A percentile compares a stretch with the other conserved stretches of the same genome.
These are phyloP conservation scores for Trichoplusia ni DNA, from an alignment of 1,140 invertebrate genomes.

Conservation along the genomic window DNA sequence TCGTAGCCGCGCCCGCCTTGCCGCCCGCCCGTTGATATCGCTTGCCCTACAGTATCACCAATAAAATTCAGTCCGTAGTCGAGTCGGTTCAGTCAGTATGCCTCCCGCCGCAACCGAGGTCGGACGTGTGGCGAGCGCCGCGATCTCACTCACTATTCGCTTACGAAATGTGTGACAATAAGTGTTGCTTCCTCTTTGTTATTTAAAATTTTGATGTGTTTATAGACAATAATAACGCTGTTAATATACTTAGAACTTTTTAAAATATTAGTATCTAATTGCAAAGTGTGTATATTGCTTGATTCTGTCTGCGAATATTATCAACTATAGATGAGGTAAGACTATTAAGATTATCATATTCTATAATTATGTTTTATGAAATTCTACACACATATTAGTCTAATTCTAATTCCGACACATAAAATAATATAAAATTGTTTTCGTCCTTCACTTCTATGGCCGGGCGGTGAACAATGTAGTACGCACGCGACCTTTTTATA, in stretches of 20 bases:
- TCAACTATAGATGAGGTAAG: constrained; percentile 23
- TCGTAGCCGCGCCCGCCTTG: constrained; percentile 47
- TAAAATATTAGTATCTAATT: neutral
- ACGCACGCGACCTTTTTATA: constrained; percentile 17
- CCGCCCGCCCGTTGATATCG: constrained; percentile 34
- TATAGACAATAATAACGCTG: constrained; percentile 36
- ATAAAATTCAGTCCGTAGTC: constrained; percentile 33
- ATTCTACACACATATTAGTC: neutral
- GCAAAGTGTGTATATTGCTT: constrained; percentile 19
- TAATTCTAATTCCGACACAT: neutral
- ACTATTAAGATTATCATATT: constrained; percentile 3
- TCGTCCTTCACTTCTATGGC: constrained; percentile 19
- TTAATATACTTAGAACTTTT: constrained; percentile 25
- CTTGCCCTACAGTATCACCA: constrained; percentile 32
- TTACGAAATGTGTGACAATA: constrained; percentile 80
- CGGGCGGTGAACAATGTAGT: constrained; percentile 8
- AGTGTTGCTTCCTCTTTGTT: constrained; percentile 78
- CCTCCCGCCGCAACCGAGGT: constrained; percentile 49
- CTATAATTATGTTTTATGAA: neutral
- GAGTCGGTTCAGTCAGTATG: constrained; percentile 55
- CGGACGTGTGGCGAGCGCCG: constrained; percentile 57
- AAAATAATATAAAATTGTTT: constrained; percentile 5
- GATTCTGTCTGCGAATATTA: constrained; percentile 25
- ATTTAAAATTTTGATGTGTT: constrained; percentile 56
- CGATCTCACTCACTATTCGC: constrained; percentile 45